Evolutionary conservation across 2,888 invertebrate species (phyloP).

Genomic region (Nephrocerus scutellatus): DNA sequence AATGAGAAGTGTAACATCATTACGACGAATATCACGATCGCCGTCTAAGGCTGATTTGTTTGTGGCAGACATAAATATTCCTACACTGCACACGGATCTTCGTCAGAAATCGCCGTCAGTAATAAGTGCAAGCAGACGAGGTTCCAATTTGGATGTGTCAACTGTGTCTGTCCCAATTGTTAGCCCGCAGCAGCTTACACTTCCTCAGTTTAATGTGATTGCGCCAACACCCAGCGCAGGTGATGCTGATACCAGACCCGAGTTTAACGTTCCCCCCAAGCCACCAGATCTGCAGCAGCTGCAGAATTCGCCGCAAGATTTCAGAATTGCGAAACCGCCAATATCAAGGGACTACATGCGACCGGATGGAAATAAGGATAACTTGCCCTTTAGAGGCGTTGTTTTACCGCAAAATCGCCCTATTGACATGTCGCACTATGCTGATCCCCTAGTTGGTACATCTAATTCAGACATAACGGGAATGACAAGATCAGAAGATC

Average conservation of each 20-base stretch:
- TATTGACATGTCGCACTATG: constrained; percentile 39
- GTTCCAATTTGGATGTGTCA: constrained; percentile 37
- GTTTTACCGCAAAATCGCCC: constrained; percentile 39
- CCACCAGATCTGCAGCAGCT: constrained; percentile 6
- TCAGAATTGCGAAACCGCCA: constrained; percentile 36
- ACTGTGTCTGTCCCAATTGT: neutral
- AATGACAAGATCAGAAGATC: no score
- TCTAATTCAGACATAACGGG: neutral
- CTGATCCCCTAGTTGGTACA: no score
- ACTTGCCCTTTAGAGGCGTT: constrained; percentile 16
- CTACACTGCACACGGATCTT: no score
- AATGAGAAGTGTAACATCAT: constrained; percentile 40
- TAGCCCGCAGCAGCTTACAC: constrained; percentile 1
- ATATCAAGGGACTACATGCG: constrained; percentile 39
- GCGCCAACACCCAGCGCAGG: constrained; percentile 37
- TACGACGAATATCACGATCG: constrained; percentile 41
- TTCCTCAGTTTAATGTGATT: constrained; percentile 32
- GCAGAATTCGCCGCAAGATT: constrained; percentile 27
- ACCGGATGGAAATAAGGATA: constrained; percentile 34
- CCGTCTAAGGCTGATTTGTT: constrained; percentile 43
- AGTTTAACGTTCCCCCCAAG: constrained; percentile 21
- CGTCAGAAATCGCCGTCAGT: no score
- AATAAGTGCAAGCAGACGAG: constrained; percentile 36
- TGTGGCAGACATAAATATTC: constrained; percentile 44
- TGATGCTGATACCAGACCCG: constrained; percentile 23